Evolutionary conservation across 2,888 invertebrate genomes (phyloP), one percentile per base, ranked within the genome.

Genomic region (Schrankia costaestrigalis): DNA sequence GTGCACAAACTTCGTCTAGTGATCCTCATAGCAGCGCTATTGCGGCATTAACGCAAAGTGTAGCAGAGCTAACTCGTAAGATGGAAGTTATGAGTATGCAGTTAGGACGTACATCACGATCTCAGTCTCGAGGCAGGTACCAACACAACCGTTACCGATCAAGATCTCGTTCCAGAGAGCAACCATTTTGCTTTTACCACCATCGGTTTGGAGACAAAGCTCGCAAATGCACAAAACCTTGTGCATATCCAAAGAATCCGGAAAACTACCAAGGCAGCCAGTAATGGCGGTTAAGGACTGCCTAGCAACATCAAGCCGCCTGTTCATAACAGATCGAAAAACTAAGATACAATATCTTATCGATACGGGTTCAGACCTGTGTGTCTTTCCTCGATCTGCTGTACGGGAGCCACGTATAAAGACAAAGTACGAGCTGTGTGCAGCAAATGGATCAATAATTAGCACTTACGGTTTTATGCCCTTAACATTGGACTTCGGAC

Each of bases 361-460:
- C 2, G 34, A 17, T 17, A 17, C 17, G 17, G 17, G 17, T 21
- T 21, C 21, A n/a, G 33, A 37, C 25, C 18, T 41, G 12, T 34
- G 31, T 27, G 40, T 35, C 22, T 33, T 35, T 10, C 31, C 38
- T 2, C 31, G 23, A 24, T 26, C 35, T 19, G 21, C 27, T 23
- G 31, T 35, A 9, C 19, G 26, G 13, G 25, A 34, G 17, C 35
- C 21, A 11, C 28, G 40, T 1, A 9, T n/a, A 0, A 28, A 31
- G 6, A 31, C 35, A 9, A 14, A 34, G 4, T 44, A 44, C 12
- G 25, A 39, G 13, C 14, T 44, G 8, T 34, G 14, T 9, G 40
- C 36, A 0, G 39, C 36, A 12, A 44, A 44, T 2, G 39, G 43
- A 6, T 9, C 35, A n/a, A n/a, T 22, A 2, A 41, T 41, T 1